phyloP scores from a whole-genome alignment of 2,888 invertebrate species.

The Agrilus biguttatus region DNA sequence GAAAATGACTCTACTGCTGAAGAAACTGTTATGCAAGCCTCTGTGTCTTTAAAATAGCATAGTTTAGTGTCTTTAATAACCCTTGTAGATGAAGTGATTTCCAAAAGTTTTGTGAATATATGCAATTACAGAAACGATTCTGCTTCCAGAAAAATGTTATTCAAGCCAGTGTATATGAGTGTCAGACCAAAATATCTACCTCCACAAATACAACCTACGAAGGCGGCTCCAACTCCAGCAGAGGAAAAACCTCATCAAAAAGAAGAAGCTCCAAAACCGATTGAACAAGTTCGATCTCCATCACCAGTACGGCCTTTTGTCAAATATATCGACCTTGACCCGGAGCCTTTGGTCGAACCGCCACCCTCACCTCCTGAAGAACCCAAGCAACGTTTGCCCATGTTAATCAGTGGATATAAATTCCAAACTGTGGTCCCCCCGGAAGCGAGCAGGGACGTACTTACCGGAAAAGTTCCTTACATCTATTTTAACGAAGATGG shows the following conservation, averaged over 20 bases:
- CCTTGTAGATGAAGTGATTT: neutral
- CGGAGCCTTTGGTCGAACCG: conserved; percentile 3
- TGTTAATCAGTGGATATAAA: conserved; percentile 33
- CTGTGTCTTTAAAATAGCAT: too few relatives aligned
- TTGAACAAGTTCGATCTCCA: conserved; percentile 4
- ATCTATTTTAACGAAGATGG: conserved; percentile 56
- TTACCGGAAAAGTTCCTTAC: conserved; percentile 61
- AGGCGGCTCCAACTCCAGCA: conserved; percentile 9
- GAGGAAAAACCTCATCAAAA: conserved; percentile 8
- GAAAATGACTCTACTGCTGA: too few relatives aligned
- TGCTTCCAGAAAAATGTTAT: conserved; percentile 13
- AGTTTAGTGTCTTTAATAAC: too few relatives aligned
- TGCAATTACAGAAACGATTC: neutral
- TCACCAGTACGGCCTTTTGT: conserved; percentile 1
- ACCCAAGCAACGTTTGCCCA: conserved; percentile 16
- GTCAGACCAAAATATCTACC: conserved; percentile 8
- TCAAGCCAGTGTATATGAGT: conserved; percentile 22
- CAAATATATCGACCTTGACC: conserved; percentile 5
- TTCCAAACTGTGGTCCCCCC: conserved; percentile 61
- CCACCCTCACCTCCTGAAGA: conserved; percentile 6
- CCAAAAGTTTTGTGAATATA: conserved; percentile 3
- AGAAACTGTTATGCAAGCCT: too few relatives aligned
- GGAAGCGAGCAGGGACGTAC: conserved; percentile 58
- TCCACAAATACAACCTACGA: conserved; percentile 12
- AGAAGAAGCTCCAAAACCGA: conserved; percentile 5